phyloP scores from a whole-genome alignment of 2,797 vertebrate species.

The Zalophus californianus region DNA sequence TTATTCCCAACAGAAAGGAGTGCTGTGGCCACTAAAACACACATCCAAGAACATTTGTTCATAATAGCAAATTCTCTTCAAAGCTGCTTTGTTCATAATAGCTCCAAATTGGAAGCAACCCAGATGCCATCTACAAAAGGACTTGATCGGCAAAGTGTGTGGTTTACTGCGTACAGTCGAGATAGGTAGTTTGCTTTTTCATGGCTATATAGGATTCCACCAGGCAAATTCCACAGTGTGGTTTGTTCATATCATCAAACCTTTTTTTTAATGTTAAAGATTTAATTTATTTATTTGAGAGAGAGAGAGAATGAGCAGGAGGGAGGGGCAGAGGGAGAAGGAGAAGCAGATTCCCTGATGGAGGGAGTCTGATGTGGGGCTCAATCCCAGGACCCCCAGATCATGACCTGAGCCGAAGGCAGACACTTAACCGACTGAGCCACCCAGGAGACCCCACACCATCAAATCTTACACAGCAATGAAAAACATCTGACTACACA shows the following conservation, averaged over 20 bases:
- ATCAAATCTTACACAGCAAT: neutral
- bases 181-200: neutral
- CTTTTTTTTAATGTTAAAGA: too few species aligned
- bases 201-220: neutral
- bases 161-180: neutral
- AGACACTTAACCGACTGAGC: neutral
- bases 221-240: neutral
- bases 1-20: neutral
- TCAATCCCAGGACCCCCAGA: neutral
- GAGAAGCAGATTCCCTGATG: too few species aligned
- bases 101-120: neutral
- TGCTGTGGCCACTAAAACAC: neutral
- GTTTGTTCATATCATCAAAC: neutral
- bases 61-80: neutral
- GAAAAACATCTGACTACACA: neutral
- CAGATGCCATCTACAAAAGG: neutral
- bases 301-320: too few species aligned
- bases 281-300: too few species aligned
- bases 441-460: neutral
- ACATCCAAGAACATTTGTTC: neutral
- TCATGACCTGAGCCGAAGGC: neutral
- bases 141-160: neutral
- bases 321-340: too few species aligned
- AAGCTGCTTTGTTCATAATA: neutral
- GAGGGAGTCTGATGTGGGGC: too few species aligned